These are phyloP conservation scores for Amiota minor DNA, from an alignment of 2,888 invertebrate genomes.

Conservation along the genomic window DNA sequence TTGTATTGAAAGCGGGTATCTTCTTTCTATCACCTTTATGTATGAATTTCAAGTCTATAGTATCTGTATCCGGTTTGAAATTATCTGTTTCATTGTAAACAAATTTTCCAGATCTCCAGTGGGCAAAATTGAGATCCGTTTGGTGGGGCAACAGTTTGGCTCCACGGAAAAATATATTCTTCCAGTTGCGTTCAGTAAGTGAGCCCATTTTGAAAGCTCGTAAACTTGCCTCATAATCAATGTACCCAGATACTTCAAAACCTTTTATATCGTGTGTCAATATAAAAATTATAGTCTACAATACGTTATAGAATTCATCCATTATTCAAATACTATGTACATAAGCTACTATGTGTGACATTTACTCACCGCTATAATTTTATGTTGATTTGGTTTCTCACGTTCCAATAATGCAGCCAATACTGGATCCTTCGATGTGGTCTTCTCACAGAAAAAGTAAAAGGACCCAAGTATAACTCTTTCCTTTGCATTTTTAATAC, in stretches of 20 bases:
- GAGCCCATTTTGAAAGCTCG: not conserved
- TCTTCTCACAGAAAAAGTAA: not conserved
- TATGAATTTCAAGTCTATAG: not conserved
- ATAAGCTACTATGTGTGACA: not conserved
- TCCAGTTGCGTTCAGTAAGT: not conserved
- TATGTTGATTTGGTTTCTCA: conserved; percentile 3
- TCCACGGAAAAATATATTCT: not conserved
- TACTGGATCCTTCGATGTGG: conserved; percentile 2
- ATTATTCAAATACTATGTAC: no score
- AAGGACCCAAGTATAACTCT: not conserved
- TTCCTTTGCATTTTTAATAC: no score
- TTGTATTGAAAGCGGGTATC: not conserved
- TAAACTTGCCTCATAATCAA: not conserved
- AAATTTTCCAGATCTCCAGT: conserved; percentile 6
- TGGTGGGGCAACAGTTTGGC: not conserved
- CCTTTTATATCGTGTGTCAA: not conserved
- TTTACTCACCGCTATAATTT: conserved; percentile 3
- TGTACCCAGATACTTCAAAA: conserved; percentile 12
- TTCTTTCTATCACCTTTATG: not conserved
- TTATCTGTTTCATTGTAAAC: not conserved
- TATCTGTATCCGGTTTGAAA: not conserved
- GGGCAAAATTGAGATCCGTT: not conserved
- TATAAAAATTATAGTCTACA: conserved; percentile 8
- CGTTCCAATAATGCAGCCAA: not conserved
- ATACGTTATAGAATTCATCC: no score